Conservation (phyloP, 35 echinoderm and acorn worm genomes). For the Eucidaris tribuloides region DNA sequence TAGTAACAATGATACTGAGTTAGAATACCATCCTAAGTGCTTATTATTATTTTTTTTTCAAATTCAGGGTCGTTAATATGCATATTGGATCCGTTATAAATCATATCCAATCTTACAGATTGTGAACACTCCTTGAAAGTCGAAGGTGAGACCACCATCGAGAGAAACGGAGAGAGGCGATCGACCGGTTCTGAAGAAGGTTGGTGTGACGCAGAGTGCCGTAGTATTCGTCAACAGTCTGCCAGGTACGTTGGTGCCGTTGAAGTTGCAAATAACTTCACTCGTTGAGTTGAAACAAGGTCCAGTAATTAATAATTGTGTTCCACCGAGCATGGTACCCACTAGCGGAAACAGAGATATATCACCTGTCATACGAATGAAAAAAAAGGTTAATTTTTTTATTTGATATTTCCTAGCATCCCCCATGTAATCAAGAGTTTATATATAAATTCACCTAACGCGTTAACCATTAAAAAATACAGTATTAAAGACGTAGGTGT, state of each 20-base stretch:
- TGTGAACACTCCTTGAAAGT: background rate
- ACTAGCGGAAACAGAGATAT: background rate
- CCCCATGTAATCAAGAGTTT: too few species aligned
- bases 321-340: conserved; percentile 31
- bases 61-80: too few species aligned
- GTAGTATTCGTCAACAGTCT: background rate
- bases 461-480: too few species aligned
- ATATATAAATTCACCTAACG: too few species aligned
- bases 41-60: too few species aligned
- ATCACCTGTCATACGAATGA: too few species aligned
- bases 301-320: background rate
- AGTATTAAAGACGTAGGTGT: too few species aligned
- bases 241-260: background rate
- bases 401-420: too few species aligned
- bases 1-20: too few species aligned
- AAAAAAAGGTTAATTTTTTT: too few species aligned
- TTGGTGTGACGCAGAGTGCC: conserved; percentile 11
- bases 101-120: background rate
- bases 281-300: background rate
- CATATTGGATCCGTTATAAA: too few species aligned
- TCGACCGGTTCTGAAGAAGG: conserved; percentile 32
- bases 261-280: background rate
- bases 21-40: too few species aligned
- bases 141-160: background rate
- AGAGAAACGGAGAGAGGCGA: background rate